Evolutionary conservation across 2,113 vertebrate species (phyloP), one percentile per base, ranked within the genome.

Genomic region (Acrocephalus arundinaceus): DNA sequence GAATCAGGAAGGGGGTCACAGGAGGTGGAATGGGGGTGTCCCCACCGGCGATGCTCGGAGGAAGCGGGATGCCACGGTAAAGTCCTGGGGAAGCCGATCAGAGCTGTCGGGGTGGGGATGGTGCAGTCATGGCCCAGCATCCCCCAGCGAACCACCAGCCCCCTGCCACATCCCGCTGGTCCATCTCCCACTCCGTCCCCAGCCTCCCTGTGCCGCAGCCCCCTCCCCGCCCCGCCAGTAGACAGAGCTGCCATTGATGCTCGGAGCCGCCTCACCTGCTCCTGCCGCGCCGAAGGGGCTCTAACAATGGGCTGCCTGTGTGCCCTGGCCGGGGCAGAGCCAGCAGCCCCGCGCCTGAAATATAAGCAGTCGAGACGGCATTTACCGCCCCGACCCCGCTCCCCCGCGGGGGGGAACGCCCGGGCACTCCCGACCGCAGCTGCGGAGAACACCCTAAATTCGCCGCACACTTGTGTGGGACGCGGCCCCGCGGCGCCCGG

Each of bases 171-270:
- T 89, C 37, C 27, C 5, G 0, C 51, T 0, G 6, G 55, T 12
- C 77, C 11, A 1, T 35, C 43, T 8, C 62, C 67, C 72, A 73
- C 7, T 1, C 39, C 2, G 6, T 16, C 74, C 88, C 63, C 77
- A 30, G 24, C 12, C 28, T 61, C 71, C 10, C 1, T n/a, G 55
- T 19, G 78, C 51, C 39, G 25, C 46, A n/a, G 73, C 70, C 72
- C 45, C 77, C 11, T 52, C 92, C 67, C 72, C 90, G 7, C 78
- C 79, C 51, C 41, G 4, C 33, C 43, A 1, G 61, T 78, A 72
- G 39, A 97, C 96, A 94, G 94, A 96, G 95, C 84, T 58, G 39
- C 91, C 89, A 94, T 94, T 94, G 95, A 96, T 74, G 87, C 84
- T 45, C 15, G 6, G 58, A 92, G 94, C 80, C 2, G 31, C 78